These are phyloP conservation scores for Tyria jacobaeae DNA, from an alignment of 2,888 invertebrate genomes.

Conservation along the genomic window DNA sequence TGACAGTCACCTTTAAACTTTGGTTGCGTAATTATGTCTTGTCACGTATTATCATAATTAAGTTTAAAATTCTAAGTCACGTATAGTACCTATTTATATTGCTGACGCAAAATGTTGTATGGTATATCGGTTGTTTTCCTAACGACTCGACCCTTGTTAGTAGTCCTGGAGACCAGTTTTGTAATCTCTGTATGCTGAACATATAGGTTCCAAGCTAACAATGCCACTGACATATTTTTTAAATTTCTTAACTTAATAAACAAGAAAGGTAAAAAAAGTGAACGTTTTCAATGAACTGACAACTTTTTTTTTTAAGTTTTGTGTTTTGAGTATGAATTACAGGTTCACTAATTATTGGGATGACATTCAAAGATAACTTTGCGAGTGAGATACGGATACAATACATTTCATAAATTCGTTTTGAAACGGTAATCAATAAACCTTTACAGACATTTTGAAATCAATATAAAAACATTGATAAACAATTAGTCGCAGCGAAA, in stretches of 20 bases:
- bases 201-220: background rate
- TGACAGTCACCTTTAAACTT: background rate
- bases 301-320: no score
- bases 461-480: conserved; percentile 35
- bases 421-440: background rate
- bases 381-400: background rate
- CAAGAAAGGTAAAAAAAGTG: no score
- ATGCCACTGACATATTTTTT: background rate
- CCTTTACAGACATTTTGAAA: conserved; percentile 3
- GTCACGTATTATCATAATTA: conserved; percentile 7
- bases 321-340: no score
- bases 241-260: background rate
- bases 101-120: conserved; percentile 5
- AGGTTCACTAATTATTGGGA: no score
- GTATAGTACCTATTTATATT: conserved; percentile 20
- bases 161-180: background rate
- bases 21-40: background rate
- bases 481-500: conserved; percentile 9
- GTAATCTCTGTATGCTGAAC: background rate
- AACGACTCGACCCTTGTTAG: conserved; percentile 5
- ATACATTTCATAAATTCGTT: background rate
- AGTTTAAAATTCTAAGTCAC: conserved; percentile 39
- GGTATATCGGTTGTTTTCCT: conserved; percentile 10
- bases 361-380: background rate
- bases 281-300: no score